These are phyloP conservation scores for Alethe diademata DNA, from an alignment of 2,113 vertebrate genomes.

Conservation along the genomic window DNA sequence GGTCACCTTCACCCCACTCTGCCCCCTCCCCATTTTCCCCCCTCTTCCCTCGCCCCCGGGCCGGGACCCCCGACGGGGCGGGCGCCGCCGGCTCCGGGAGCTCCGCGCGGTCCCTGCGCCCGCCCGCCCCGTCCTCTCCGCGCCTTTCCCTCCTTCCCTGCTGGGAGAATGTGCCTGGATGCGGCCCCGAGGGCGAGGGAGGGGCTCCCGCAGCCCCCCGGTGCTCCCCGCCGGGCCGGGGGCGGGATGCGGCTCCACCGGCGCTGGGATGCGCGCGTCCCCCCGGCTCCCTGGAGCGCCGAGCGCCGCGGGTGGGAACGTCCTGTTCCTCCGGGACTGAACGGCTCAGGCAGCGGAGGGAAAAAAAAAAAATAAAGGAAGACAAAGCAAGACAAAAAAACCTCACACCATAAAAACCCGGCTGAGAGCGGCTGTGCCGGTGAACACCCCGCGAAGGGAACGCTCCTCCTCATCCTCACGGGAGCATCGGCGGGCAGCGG, in stretches of 20 bases:
- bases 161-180: neutral
- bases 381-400: neutral
- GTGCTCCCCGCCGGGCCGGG: neutral
- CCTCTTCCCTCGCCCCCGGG: neutral
- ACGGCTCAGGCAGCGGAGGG: neutral
- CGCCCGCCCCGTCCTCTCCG: neutral
- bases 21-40: no score
- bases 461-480: neutral
- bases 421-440: neutral
- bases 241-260: neutral
- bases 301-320: neutral
- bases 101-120: neutral
- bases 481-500: neutral
- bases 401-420: neutral
- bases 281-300: neutral
- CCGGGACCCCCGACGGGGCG: neutral
- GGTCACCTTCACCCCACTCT: neutral
- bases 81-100: neutral
- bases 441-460: neutral
- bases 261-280: neutral
- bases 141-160: neutral
- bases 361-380: no score
- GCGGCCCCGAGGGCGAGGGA: neutral
- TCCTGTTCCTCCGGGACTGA: neutral
- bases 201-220: neutral